Base-by-base conservation (phyloP, 2,797 vertebrate genomes). In the Sardinella longiceps region DNA sequence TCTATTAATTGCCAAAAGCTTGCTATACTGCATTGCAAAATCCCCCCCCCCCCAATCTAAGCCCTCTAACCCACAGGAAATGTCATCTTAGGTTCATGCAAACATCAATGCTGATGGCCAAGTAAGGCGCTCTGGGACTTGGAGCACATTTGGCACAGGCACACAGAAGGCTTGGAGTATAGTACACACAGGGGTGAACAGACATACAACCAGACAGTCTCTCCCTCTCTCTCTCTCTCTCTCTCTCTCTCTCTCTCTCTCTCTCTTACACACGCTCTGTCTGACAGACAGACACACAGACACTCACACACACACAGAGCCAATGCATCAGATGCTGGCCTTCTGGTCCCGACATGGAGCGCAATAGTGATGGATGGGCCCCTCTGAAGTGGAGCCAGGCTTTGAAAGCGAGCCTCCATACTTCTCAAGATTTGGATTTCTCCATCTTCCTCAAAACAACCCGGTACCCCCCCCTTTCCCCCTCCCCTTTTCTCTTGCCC, bases 401-500 rank as follows among this genome's bases (percentile, higher is more conserved):
- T 70, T 33, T 70, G 63, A 70, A 33, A 70, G 28, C 63, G 63
- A 70, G 28, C 63, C 56, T 70, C 63, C 63, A 70, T 70, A 70
- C 63, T 70, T 70, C 63, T 70, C 63, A 33, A 70, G 63, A 70
- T 70, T 70, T 70, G 63, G 63, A 70, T 70, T 70, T 70, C 63
- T 70, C 63, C 63, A 33, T 70, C 63, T 70, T 70, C 63, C 63
- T 30, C 63, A 33, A 70, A 70, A 70, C 63, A 70, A 70, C 28
- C 63, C 28, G 11, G 63, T 37, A 18, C 15, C 66, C 28, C 33
- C 45, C 4, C 3, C 82, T 56, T 2, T 3, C 81, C n/a, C 39
- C 84, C 23, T 58, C 81, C 82, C 20, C 87, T 53, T 48, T 25
- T 10, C 50, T 46, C 15, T 28, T n/a, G 23, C 48, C 85, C 85